Base-by-base conservation (phyloP, 1,140 invertebrate species). In the Drosophila fuyamai region DNA sequence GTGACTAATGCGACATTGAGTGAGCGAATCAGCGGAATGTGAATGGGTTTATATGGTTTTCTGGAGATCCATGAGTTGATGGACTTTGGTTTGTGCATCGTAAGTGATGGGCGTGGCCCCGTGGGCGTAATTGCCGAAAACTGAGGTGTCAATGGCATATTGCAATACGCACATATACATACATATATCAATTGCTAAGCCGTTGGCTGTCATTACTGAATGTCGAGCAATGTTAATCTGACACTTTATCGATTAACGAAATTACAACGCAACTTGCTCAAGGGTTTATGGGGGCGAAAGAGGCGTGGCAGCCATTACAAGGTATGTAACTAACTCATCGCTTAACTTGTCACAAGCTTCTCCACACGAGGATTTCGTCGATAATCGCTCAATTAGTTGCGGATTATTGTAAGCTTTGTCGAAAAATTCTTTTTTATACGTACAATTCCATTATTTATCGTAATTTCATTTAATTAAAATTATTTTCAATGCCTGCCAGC, bases 151-250 rank as follows among this genome's bases (percentile, higher is more conserved):
- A 57, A 57, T 48, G 29, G 51, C 67, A 48, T 48, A 35, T n/a
- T 50, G 47, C 47, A 29, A 32, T 32, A 32, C 10, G 13, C 9
- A 10, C 9, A 36, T 4, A 32, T 6, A 32, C 6, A 44, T 18
- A 23, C 5, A 46, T 9, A 62, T 35, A 54, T n/a, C 38, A 29
- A 14, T 38, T 16, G 18, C 12, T 13, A 29, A 35, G 41, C 10
- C 50, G 48, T 54, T 44, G 60, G 55, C 61, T 58, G 72, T 54
- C 67, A 62, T 73, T 61, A 36, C 44, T 27, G 18, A 38, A 54
- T 79, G 76, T 61, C 56, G 58, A 67, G 56, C 56, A 65, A 47
- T 68, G 76, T 74, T 75, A 75, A 79, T 68, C 40, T 50, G 70
- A 68, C 77, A 75, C 65, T 71, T 48, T 77, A 59, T 62, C 73